Evolutionary conservation across 2,888 invertebrate genomes (phyloP), one percentile per base, ranked within the genome.

Genomic region (Diaperis boleti): DNA sequence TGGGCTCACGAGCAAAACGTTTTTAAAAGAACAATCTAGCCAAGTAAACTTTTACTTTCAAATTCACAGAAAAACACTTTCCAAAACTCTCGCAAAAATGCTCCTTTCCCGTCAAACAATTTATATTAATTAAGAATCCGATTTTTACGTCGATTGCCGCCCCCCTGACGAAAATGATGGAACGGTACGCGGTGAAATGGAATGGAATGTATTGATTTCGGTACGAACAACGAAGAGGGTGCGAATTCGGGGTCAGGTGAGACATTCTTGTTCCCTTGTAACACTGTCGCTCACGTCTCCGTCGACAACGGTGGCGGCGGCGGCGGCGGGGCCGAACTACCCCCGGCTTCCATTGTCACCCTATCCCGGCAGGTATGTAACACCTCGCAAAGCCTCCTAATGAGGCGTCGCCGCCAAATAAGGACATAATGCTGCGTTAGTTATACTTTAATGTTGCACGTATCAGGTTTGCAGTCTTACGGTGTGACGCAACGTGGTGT

Each of bases 171-270:
- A 13, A 33, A 33, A 63, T 63, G 59, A 63, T 47, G 49, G 33
- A 59, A 55, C 31, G 59, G 59, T 54, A 64, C 22, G 60, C 57
- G 47, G 56, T 56, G 63, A 63, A 66, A 60, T 66, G 63, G 65
- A 71, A 63, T 63, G 69, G 69, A 71, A 72, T 70, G 65, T 72
- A 72, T 70, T 70, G 71, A 72, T 72, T 70, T 65, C 64, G 62
- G 59, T 35, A 62, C 63, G 68, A n/a, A n/a, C n/a, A n/a, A n/a
- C n/a, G n/a, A 62, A 42, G 61, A 67, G 65, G 68, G 67, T 66
- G 60, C 45, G 61, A 61, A 67, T 65, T 54, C 42, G 65, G 68
- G 67, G 69, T 67, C 67, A 69, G 70, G 70, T 71, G 69, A 67
- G 64, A 67, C 64, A 65, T 65, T 67, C 68, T 65, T 67, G 68